Conservation (phyloP, 2,797 vertebrate genomes). For the Vultur gryphus region DNA sequence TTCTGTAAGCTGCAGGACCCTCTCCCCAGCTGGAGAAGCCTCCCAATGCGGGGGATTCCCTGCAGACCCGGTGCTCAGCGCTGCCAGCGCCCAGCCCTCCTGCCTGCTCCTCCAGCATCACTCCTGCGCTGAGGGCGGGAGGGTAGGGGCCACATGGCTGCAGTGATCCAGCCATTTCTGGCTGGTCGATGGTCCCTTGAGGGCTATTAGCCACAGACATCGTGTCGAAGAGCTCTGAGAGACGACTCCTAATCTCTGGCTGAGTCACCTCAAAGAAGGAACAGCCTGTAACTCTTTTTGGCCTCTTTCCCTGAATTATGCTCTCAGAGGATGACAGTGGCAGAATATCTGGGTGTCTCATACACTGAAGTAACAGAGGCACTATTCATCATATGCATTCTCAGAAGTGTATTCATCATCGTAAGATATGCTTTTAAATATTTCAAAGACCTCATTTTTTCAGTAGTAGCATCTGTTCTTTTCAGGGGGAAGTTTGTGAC, state of each 20-base stretch:
- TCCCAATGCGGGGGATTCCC: neutral
- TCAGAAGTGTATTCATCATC: neutral
- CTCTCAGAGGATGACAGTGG: neutral
- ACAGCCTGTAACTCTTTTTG: neutral
- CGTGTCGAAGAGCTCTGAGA: neutral
- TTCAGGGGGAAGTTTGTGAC: neutral
- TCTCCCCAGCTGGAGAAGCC: neutral
- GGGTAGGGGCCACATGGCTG: neutral
- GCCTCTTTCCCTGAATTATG: neutral
- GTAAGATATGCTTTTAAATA: neutral
- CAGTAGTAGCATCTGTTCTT: neutral
- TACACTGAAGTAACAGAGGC: neutral
- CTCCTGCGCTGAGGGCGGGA: neutral
- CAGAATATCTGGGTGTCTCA: neutral
- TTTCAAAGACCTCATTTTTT: neutral
- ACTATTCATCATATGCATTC: neutral
- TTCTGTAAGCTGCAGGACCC: neutral
- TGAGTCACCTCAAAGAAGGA: neutral
- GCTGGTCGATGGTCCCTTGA: neutral
- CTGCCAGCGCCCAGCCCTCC: neutral
- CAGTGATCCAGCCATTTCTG: neutral
- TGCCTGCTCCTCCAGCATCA: neutral
- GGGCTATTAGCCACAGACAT: neutral
- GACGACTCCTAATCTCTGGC: neutral
- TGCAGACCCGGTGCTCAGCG: rapidly evolving